phyloP scores from a whole-genome alignment of 53 echinoderm and acorn worm species.

The Hippasteria phrygiana region DNA sequence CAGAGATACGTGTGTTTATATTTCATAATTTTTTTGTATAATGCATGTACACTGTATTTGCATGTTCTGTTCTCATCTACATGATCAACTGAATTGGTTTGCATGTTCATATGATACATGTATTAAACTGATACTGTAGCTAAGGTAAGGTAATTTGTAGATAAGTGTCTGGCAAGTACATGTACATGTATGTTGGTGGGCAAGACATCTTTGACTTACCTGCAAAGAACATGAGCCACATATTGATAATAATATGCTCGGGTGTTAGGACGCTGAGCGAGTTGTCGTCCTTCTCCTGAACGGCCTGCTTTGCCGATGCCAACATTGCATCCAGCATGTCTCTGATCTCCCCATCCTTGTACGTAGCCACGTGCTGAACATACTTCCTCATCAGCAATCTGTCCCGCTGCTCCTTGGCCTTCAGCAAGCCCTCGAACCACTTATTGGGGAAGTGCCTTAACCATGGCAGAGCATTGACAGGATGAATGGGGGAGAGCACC shows the following conservation, averaged over 20 bases:
- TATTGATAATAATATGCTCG: slow-evolving; percentile 97
- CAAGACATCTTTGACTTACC: slow-evolving; percentile 65
- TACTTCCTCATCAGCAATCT: slow-evolving; percentile 95
- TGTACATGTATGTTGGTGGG: no score
- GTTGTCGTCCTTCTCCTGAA: slow-evolving; percentile 83
- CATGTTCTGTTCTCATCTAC: no score
- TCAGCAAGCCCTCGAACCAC: slow-evolving; percentile 96
- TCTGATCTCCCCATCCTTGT: slow-evolving; percentile 85
- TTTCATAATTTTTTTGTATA: no score
- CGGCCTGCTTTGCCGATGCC: slow-evolving; percentile 88
- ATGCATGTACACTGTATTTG: no score
- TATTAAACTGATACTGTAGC: no score
- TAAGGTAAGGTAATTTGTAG: no score
- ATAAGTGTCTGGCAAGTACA: no score
- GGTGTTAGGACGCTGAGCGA: slow-evolving; percentile 87
- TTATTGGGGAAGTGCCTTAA: slow-evolving; percentile 96
- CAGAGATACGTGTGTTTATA: no score
- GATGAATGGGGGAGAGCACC: slow-evolving; percentile 94
- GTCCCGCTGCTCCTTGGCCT: slow-evolving; percentile 89
- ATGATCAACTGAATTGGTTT: no score
- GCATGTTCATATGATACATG: no score
- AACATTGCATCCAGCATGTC: slow-evolving; percentile 97
- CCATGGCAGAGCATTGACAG: slow-evolving; percentile 97
- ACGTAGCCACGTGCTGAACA: slow-evolving; percentile 93
- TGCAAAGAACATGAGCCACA: slow-evolving; percentile 99